Evolutionary conservation across 2,797 vertebrate genomes (phyloP), one percentile per base, ranked within the genome.

Genomic region (Artibeus lituratus): DNA sequence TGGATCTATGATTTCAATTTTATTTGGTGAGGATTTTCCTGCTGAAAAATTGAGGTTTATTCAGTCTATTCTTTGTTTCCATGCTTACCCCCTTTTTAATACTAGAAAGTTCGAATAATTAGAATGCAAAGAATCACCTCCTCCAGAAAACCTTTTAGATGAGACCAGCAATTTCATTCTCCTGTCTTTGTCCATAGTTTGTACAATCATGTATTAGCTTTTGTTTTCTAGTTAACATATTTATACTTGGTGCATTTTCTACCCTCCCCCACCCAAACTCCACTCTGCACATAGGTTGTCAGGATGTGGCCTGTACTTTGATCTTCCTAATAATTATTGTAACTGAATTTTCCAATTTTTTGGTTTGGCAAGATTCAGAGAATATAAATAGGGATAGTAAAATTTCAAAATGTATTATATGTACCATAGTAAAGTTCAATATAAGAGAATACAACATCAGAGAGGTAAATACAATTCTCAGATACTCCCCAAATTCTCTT

Each of bases 1-100:
- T 32, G 14, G 14, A 72, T 42, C 97, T 91, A 6, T 67, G 3
- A 32, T 92, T 96, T 95, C 80, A 88, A 77, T 97, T 91, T 97
- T 35, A 65, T 81, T 72, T 76, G 21, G 29, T 80, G 2, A 35
- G 90, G 22, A 9, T 44, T 44, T 96, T 59, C 3, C 0, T 72
- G 59, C 76, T 92, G n/a, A n/a, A 93, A 97, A 87, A 21, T 53
- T 90, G 37, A 90, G 9, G 14, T 93, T 35, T 85, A 69, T 70
- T 88, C 86, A 73, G 9, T 69, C 29, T 73, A 39, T 24, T 94
- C n/a, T 84, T 82, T 62, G 77, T 70, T 94, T 90, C 32, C 67
- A 12, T 94, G 49, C 5, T 76, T 29, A 83, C 1, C 44, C 3
- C 4, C 0, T 35, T 82, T 93, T 76, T 76, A 80, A 44, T 80